Evolutionary conservation across 2,113 vertebrate genomes (phyloP), one percentile per base, ranked within the genome.

Genomic region (Zingel zingel): DNA sequence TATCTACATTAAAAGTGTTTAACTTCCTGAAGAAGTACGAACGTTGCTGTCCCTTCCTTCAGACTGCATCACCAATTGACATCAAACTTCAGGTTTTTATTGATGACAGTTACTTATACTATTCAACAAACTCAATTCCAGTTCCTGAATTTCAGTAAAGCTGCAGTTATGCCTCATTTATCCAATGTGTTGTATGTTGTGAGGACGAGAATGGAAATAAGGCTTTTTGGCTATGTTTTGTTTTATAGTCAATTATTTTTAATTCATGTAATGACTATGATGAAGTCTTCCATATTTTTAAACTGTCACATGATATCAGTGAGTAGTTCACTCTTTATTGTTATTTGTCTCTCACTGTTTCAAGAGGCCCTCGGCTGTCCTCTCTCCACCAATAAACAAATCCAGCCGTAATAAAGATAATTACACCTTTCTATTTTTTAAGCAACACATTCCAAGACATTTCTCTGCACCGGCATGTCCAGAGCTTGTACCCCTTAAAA

Each of bases 391-490:
- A 92, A 88, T 91, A 79, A 92, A 88, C 53, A 15, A 74, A 59
- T 56, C 82, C 63, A 65, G 73, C 77, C 77, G 75, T 82, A 78
- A 80, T 89, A 79, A 74, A 84, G 80, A 81, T 93, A 93, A 94
- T 93, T 94, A 83, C 68, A 66, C 23, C 62, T 66, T 72, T 81
- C 54, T 71, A 13, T 74, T 56, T 86, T 70, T 36, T 62, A 25
- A 80, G 68, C 74, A 84, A 90, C 67, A 79, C 76, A 86, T 84
- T 84, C 81, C n/a, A 30, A 56, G 56, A 69, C 79, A 64, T 88
- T 78, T 86, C 71, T 73, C 71, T 70, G 69, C 86, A 57, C 15
- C 27, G 45, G 68, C 18, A 63, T 62, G 80, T 84, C 84, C 81
- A 81, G 68, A 77, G 58, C 56, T 82, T 47, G 79, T 69, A 82